Conservation (phyloP, 2,888 invertebrate genomes). For the Harpagoxenus sublaevis region DNA sequence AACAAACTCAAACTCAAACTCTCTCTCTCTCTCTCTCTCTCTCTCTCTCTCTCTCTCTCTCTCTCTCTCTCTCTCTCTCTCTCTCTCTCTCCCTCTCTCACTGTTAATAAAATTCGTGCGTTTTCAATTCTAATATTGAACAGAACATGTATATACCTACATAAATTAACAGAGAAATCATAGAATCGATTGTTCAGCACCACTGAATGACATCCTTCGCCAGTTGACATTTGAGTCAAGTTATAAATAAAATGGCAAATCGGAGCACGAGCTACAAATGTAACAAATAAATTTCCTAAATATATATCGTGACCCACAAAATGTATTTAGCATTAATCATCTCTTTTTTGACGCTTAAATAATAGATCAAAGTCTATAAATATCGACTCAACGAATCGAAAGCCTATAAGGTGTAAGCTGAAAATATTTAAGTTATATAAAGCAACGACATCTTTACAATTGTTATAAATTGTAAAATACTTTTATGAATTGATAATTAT, state of each 20-base stretch:
- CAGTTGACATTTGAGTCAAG: slow-evolving; percentile 35
- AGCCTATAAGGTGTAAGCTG: not conserved
- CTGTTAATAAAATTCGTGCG: not conserved
- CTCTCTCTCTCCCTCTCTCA: no score
- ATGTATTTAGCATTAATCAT: slow-evolving; percentile 42
- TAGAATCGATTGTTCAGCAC: not conserved
- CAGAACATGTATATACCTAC: not conserved
- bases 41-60: no score
- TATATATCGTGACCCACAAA: slow-evolving; percentile 27
- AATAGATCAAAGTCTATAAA: slow-evolving; percentile 20
- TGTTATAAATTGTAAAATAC: not conserved
- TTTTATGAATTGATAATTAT: slow-evolving; percentile 11
- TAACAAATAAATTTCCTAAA: slow-evolving; percentile 46
- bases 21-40: no score
- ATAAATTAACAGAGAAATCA: slow-evolving; percentile 21
- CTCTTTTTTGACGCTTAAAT: slow-evolving; percentile 21
- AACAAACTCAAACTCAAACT: no score
- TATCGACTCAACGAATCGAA: slow-evolving; percentile 1
- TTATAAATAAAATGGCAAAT: slow-evolving; percentile 43
- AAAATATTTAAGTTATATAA: slow-evolving; percentile 5
- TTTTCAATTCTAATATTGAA: not conserved
- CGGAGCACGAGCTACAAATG: slow-evolving; percentile 17
- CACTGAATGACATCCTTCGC: slow-evolving; percentile 3
- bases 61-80: no score
- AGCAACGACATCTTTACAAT: not conserved